Evolutionary conservation across 2,113 vertebrate species (phyloP), one percentile per base, ranked within the genome.

Genomic region (Atractosteus spatula): DNA sequence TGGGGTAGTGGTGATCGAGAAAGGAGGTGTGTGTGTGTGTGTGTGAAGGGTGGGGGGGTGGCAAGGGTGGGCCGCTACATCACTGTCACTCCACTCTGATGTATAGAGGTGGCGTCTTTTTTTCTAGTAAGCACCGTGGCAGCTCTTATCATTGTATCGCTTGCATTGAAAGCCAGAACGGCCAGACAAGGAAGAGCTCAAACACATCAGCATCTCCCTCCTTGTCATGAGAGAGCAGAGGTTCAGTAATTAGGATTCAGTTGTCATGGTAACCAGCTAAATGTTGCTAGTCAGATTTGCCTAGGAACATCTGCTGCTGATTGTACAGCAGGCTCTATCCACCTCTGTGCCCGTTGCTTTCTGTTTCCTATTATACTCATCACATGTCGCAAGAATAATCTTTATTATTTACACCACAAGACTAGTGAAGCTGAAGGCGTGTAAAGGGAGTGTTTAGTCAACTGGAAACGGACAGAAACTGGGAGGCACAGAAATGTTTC

Each of bases 231-330:
- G 86, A 83, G 69, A 75, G 82, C 81, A 83, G 67, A 80, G 89
- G 90, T 87, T 91, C 85, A 87, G 91, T 94, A 94, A 97, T 96
- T 95, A 95, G 91, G 91, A 92, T 92, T 91, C 81, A 85, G 95
- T 99, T 92, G 86, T 94, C 92, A 99, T 98, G 94, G 96, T 95
- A 98, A 99, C 97, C 92, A 93, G 92, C 92, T 87, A 94, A 95
- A 93, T 93, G 93, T 93, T 92, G 93, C 80, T 86, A 90, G 91
- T 89, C 91, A 89, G 91, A 93, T 91, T 90, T 89, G 85, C 90
- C 91, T 84, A 81, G 89, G 93, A 95, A 94, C 93, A 94, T 93
- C 93, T 94, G 92, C 90, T 91, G 87, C 88, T 89, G 64, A 64
- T 54, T 47, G 51, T 41, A 41, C 64, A 41, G 65, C 14, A 66